Conservation (phyloP, 2,888 invertebrate genomes). For the Cephus sareptanus region DNA sequence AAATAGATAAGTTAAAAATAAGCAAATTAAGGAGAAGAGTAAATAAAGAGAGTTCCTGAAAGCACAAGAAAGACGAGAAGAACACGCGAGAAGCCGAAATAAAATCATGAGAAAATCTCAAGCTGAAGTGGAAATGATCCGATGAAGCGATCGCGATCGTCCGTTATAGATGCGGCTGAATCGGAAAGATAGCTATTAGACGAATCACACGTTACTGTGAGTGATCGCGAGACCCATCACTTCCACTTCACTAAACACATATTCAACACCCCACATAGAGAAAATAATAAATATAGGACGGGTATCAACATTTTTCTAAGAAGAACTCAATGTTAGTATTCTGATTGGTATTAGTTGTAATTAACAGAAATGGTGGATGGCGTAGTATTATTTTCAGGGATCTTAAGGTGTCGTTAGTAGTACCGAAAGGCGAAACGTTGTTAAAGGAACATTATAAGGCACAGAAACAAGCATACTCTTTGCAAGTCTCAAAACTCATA, state of each 20-base stretch:
- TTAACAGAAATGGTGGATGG: background rate
- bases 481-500: background rate
- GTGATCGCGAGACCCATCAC: constrained; percentile 39
- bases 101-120: constrained; percentile 33
- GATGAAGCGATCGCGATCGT: constrained; percentile 42
- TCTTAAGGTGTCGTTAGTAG: no score
- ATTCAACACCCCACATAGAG: constrained; percentile 15
- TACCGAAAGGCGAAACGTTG: no score
- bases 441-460: no score
- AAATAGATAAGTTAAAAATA: constrained; percentile 13
- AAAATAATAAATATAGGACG: background rate
- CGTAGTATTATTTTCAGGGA: no score
- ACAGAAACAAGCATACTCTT: background rate
- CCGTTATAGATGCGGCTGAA: constrained; percentile 62
- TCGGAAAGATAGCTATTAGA: constrained; percentile 46
- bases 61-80: constrained; percentile 17
- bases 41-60: constrained; percentile 7
- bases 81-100: constrained; percentile 26
- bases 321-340: background rate
- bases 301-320: background rate
- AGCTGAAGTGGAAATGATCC: constrained; percentile 63
- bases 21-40: constrained; percentile 13
- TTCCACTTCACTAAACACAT: constrained; percentile 60
- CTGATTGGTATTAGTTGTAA: background rate
- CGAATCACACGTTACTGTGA: constrained; percentile 6